Conservation (phyloP, 2,888 invertebrate species). For the Eupeodes latifasciatus region DNA sequence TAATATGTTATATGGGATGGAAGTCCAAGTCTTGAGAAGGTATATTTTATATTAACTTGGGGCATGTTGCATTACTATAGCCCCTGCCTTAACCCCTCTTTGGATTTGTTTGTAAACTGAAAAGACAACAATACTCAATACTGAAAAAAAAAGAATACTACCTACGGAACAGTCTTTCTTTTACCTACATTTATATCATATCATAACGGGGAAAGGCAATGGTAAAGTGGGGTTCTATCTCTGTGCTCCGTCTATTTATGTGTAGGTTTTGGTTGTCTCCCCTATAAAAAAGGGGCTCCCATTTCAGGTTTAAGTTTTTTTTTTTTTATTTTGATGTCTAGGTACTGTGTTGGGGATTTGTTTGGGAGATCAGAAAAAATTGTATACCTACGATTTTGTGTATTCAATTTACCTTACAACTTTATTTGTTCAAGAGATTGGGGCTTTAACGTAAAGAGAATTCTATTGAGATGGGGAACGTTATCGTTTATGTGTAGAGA, state of each 20-base stretch:
- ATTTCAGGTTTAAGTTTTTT: conserved; percentile 1
- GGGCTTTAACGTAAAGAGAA: conserved; percentile 14
- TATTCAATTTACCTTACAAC: neutral
- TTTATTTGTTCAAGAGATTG: conserved; percentile 17
- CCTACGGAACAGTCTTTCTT: neutral
- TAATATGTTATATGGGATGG: neutral
- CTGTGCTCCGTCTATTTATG: neutral
- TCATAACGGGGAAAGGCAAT: conserved; percentile 17
- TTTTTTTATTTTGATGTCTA: conserved; percentile 48
- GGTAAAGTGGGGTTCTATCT: neutral
- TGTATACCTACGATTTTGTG: conserved; percentile 13
- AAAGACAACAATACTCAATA: neutral
- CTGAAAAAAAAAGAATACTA: neutral
- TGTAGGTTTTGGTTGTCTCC: conserved; percentile 31
- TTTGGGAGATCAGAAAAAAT: conserved; percentile 55
- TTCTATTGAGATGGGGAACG: neutral
- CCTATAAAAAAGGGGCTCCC: conserved; percentile 25
- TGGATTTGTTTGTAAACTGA: neutral
- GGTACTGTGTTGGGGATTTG: conserved; percentile 45
- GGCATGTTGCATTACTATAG: neutral
- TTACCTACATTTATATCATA: too few relatives aligned
- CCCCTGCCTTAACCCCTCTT: conserved; percentile 3
- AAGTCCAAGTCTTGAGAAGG: neutral
- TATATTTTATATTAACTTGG: neutral
- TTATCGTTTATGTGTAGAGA: neutral